Evolutionary conservation across 53 echinoderm and acorn worm genomes (phyloP).

Genomic region (Zoroaster sp.): DNA sequence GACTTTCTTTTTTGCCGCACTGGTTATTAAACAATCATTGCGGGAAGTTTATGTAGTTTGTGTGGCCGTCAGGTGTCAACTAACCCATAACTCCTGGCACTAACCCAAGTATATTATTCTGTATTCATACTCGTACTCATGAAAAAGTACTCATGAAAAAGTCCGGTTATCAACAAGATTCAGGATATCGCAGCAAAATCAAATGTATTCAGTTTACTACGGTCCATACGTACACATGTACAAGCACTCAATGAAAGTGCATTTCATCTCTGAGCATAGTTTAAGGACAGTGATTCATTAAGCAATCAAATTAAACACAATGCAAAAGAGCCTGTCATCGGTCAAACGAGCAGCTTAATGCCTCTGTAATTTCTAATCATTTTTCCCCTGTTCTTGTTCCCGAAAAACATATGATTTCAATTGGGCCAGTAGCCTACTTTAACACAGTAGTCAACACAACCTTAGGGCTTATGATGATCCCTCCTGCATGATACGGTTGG

Average conservation of each 20-base stretch:
- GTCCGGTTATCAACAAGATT: too few relatives aligned
- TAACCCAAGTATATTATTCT: too few relatives aligned
- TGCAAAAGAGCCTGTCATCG: not conserved
- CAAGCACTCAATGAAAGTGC: not conserved
- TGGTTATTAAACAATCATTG: too few relatives aligned
- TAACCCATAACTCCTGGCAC: too few relatives aligned
- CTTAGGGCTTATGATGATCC: constrained; percentile 32
- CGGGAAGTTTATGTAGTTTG: too few relatives aligned
- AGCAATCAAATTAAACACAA: not conserved
- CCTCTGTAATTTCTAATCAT: not conserved
- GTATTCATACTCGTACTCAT: too few relatives aligned
- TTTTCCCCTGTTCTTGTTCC: not conserved
- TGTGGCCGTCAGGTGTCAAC: too few relatives aligned
- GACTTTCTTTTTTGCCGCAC: too few relatives aligned
- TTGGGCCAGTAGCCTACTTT: constrained; percentile 41
- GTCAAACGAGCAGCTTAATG: not conserved
- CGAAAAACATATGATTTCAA: constrained; percentile 39
- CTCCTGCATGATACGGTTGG: constrained; percentile 31
- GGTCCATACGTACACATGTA: too few relatives aligned
- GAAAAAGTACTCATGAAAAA: too few relatives aligned
- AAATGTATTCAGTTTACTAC: too few relatives aligned
- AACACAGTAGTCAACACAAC: constrained; percentile 38
- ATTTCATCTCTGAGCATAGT: not conserved
- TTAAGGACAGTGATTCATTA: not conserved
- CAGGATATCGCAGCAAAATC: too few relatives aligned